These are phyloP conservation scores for Alviniconcha strummeri DNA, from an alignment of 2,888 invertebrate species.

Conservation along the genomic window DNA sequence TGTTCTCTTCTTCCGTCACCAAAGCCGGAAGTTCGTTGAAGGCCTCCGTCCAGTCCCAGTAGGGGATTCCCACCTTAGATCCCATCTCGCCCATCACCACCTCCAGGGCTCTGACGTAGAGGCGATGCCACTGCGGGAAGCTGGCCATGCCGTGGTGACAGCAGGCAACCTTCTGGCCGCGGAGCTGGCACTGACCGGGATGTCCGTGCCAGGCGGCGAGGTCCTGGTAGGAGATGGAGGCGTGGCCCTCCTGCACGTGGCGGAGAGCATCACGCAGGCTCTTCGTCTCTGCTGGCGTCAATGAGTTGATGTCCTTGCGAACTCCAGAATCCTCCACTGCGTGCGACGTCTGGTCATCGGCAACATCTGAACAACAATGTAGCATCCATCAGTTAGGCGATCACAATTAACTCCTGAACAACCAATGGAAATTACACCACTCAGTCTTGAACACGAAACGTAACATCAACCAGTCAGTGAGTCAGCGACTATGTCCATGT, in stretches of 20 bases:
- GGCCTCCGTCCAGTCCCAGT: slow-evolving; percentile 48
- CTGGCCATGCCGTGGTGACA: slow-evolving; percentile 49
- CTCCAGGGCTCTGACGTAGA: slow-evolving; percentile 46
- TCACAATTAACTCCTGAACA: too few relatives aligned
- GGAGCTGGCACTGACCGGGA: slow-evolving; percentile 28
- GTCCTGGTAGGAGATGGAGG: slow-evolving; percentile 33
- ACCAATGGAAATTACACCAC: too few relatives aligned
- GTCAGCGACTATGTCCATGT: too few relatives aligned
- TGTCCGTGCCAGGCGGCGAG: slow-evolving; percentile 43
- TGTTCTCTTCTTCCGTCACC: slow-evolving; percentile 39
- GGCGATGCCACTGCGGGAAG: slow-evolving; percentile 50
- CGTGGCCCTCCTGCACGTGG: slow-evolving; percentile 35
- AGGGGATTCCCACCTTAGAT: slow-evolving; percentile 40
- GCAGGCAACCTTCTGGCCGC: slow-evolving; percentile 37
- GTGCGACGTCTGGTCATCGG: slow-evolving; percentile 16
- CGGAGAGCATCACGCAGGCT: slow-evolving; percentile 42
- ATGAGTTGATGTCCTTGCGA: slow-evolving; percentile 43
- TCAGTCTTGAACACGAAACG: too few relatives aligned
- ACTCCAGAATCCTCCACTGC: slow-evolving; percentile 36
- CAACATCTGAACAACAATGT: slow-evolving; percentile 10
- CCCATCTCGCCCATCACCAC: slow-evolving; percentile 42
- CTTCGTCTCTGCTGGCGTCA: slow-evolving; percentile 39
- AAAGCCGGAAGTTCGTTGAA: slow-evolving; percentile 38
- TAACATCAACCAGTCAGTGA: too few relatives aligned
- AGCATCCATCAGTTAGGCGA: too few relatives aligned